phyloP scores from a whole-genome alignment of 2,797 vertebrate species.

The Poecile montanus region DNA sequence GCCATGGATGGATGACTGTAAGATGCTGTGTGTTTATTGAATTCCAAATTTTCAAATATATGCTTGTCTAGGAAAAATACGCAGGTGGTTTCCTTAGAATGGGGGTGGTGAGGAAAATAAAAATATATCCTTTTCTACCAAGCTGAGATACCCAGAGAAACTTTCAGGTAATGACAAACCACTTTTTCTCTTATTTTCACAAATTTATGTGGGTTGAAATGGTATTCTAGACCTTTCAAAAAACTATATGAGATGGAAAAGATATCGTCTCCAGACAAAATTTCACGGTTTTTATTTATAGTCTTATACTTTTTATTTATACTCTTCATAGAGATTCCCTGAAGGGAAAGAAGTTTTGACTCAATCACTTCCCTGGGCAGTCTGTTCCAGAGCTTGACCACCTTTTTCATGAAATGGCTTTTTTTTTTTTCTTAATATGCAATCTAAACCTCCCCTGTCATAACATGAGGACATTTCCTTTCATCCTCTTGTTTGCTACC shows the following conservation, averaged over 20 bases:
- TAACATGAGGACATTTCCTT: neutral
- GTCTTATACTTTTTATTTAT: neutral
- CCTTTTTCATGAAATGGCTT: neutral
- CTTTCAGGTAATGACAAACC: neutral
- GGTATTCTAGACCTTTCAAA: neutral
- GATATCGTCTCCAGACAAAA: neutral
- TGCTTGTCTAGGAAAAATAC: neutral
- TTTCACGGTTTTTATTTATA: neutral
- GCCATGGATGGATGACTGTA: neutral
- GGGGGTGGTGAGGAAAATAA: accelerated
- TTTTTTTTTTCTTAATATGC: neutral
- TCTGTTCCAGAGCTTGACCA: neutral
- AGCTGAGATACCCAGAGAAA: neutral
- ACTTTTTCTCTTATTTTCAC: neutral
- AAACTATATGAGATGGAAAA: neutral
- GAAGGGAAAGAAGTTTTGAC: neutral
- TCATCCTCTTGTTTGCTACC: neutral
- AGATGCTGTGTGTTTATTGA: neutral
- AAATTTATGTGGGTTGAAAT: neutral
- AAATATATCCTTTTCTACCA: neutral
- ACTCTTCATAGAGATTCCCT: neutral
- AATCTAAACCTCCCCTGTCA: neutral
- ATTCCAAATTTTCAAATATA: neutral
- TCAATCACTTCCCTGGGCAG: neutral
- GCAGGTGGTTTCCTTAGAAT: neutral